Evolutionary conservation across 2,888 invertebrate species (phyloP), one percentile per base, ranked within the genome.

Genomic region (Rhamphomyia laevipes): DNA sequence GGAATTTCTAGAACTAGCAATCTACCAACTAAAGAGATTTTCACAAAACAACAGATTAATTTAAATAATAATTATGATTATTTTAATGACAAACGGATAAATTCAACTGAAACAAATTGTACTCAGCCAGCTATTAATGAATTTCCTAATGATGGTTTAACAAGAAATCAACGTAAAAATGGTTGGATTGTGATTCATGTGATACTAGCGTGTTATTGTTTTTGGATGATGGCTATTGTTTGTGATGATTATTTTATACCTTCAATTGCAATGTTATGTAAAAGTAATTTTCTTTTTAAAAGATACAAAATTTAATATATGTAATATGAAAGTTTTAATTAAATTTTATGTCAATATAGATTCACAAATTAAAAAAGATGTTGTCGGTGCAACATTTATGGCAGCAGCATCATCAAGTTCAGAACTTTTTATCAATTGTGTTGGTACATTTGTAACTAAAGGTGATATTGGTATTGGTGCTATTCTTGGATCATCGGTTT

Each of bases 301-400:
- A n/a, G n/a, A 84, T 27, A 27, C 42, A 15, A 7, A 42, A 51
- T 45, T 21, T 17, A 38, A 47, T 43, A 31, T n/a, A 23, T 11
- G 33, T 33, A 13, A n/a, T 21, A 33, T 33, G 30, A 15, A 23
- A 38, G 46, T 23, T 31, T 48, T 27, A 21, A 12, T 16, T n/a
- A 35, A 17, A 17, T 6, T 30, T 6, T 41, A 23, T n/a, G n/a
- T 10, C 13, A 17, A 21, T 6, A 12, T 15, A 10, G 15, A 46
- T 23, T 27, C 17, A n/a, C 4, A 37, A 18, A 49, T 45, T 17
- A 16, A 15, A 17, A 18, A 16, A 11, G 92, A 92, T 70, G 89
- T 93, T 53, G 91, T 91, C 31, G 92, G 91, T 13, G 92, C 92
- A 46, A 93, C 92, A 6, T 91, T 93, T 66, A 93, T 93, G 92